A percentile compares a stretch with the other conserved stretches of the same genome.
These are phyloP conservation scores for Hiodon alosoides DNA, from an alignment of 2,113 vertebrate species.

Conservation along the genomic window DNA sequence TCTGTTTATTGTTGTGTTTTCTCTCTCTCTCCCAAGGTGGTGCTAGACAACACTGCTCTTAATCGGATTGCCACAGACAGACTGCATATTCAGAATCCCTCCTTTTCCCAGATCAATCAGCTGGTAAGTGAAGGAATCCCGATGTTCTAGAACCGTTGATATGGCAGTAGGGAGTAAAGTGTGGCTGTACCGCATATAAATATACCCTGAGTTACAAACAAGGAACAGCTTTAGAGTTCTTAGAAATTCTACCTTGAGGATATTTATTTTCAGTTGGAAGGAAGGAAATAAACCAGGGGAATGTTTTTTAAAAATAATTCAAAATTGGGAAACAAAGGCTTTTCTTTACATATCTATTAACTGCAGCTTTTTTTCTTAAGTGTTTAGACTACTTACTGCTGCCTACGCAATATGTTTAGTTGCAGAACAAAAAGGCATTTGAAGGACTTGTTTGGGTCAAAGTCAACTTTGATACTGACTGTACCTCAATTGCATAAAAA, in stretches of 20 bases:
- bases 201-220: too few relatives aligned
- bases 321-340: constrained; percentile 10
- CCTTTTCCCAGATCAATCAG: constrained; percentile 97
- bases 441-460: neutral
- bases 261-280: too few relatives aligned
- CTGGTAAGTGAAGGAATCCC: constrained; percentile 69
- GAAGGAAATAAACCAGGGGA: too few relatives aligned
- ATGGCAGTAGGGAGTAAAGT: neutral
- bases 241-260: neutral
- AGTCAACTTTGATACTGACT: neutral
- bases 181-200: neutral
- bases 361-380: too few relatives aligned
- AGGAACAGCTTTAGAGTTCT: neutral
- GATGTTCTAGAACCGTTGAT: neutral
- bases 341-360: too few relatives aligned
- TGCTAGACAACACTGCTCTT: constrained; percentile 89
- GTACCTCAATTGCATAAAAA: neutral
- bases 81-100: constrained; percentile 92
- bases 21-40: constrained; percentile 67
- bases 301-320: too few relatives aligned
- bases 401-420: neutral
- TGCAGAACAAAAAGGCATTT: neutral
- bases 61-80: constrained; percentile 93
- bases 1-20: neutral
- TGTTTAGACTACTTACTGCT: too few relatives aligned